phyloP scores from a whole-genome alignment of 2,113 vertebrate genomes.

The Antechinus flavipes region DNA sequence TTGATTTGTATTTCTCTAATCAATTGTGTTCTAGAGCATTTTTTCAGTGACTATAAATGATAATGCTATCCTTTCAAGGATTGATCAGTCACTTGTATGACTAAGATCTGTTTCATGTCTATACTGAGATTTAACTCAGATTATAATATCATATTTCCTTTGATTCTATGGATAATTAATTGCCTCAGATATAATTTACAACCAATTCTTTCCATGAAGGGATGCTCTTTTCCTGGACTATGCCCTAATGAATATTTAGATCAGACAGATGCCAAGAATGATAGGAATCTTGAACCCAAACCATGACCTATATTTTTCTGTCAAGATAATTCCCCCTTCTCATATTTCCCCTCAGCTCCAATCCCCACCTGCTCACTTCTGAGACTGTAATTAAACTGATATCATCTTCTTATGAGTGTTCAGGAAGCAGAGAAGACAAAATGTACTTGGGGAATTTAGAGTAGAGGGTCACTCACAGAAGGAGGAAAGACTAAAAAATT shows the following conservation, averaged over 20 bases:
- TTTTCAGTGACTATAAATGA: neutral
- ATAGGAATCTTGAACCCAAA: conserved; percentile 22
- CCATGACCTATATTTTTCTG: neutral
- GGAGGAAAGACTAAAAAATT: neutral
- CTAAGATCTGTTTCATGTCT: neutral
- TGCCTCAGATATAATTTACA: conserved; percentile 13
- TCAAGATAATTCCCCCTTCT: conserved; percentile 11
- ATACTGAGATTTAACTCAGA: neutral
- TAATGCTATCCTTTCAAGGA: neutral
- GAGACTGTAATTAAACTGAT: neutral
- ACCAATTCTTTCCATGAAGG: conserved; percentile 22
- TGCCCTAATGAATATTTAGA: neutral
- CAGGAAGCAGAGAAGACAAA: neutral
- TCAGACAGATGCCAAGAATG: conserved; percentile 2
- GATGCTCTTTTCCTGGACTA: neutral
- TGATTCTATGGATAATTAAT: conserved; percentile 9
- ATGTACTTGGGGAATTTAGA: neutral
- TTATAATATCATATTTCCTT: neutral
- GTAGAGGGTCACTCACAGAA: neutral
- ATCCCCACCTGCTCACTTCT: neutral
- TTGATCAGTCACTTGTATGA: neutral
- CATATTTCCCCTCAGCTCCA: neutral
- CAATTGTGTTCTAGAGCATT: neutral
- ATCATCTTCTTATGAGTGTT: neutral
- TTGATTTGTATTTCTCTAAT: neutral